Base-by-base conservation (phyloP, 1,140 invertebrate genomes). In the Brachionus sp. region DNA sequence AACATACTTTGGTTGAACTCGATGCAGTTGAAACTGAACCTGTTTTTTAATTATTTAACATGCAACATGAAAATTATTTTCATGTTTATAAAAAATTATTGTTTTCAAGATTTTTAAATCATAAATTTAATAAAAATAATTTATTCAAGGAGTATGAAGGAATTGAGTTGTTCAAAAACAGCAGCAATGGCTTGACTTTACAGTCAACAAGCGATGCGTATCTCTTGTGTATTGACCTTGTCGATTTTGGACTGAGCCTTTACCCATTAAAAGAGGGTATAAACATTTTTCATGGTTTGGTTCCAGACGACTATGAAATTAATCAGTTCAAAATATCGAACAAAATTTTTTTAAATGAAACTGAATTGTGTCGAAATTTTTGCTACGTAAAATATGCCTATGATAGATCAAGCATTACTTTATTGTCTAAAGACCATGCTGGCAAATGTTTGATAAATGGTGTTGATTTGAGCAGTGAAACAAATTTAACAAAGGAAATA, bases 141-240 rank as follows among this genome's bases (percentile, higher is more conserved):
- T 2, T 9, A 57, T 57, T 75, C 46, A 75, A 75, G 70, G 70
- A 75, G 29, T 75, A n/a, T 25, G 39, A 75, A 75, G 44, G 44
- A 10, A 44, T 75, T 5, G 37, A 44, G 9, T 19, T 75, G 44
- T 25, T 29, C 0, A 75, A 75, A 46, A 75, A 46, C 42, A n/a
- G 25, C 12, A 50, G 12, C 7, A 25, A 33, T 46, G 70, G 70
- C 10, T 29, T 75, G 10, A 75, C 39, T 35, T 29, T 75, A 6
- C 70, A 75, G 12, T 46, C 42, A 5, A 23, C 16, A 6, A 75
- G 44, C 6, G 1, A 5, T 3, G 5, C 70, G 9, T 75, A 75
- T 46, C 25, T 75, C 9, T 46, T 75, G 13, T 44, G 70, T 13
- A 13, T 75, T 25, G 70, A 75, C 37, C 39, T 25, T 13, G 44